Percentiles rank a stretch among this genome's conserved stretches.
phyloP scores from a whole-genome alignment of 2,797 vertebrate genomes.

The Galaxias olidus region DNA sequence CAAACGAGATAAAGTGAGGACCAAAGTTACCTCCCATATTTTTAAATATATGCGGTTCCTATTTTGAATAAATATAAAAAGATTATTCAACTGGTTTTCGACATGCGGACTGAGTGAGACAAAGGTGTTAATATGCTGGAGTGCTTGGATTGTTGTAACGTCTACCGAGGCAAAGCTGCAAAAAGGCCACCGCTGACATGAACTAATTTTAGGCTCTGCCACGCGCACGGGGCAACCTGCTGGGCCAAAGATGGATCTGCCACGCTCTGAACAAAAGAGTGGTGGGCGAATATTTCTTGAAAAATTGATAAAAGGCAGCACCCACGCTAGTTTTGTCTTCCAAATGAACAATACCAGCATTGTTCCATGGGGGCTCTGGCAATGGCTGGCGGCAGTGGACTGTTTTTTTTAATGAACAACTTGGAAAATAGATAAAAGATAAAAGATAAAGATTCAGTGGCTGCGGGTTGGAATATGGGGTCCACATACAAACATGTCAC shows the following conservation, averaged over 20 bases:
- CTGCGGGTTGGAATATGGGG: constrained; percentile 51
- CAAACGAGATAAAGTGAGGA: too few relatives aligned
- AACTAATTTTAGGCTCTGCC: constrained; percentile 78
- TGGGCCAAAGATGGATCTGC: constrained; percentile 76
- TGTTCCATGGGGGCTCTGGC: constrained; percentile 81
- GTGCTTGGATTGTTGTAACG: constrained; percentile 54
- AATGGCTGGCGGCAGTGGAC: constrained; percentile 61
- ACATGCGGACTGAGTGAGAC: constrained; percentile 45
- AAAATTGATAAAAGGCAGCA: constrained; percentile 74
- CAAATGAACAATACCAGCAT: constrained; percentile 81
- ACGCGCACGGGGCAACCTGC: constrained; percentile 72
- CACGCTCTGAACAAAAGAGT: constrained; percentile 72
- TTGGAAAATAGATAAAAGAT: constrained; percentile 80
- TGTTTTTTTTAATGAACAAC: constrained; percentile 78
- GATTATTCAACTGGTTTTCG: constrained; percentile 24
- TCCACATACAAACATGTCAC: constrained; percentile 54
- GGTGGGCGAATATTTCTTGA: constrained; percentile 73
- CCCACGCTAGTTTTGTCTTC: constrained; percentile 78
- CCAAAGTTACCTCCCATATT: too few relatives aligned
- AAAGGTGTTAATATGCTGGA: constrained; percentile 33
- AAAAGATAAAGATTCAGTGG: constrained; percentile 54
- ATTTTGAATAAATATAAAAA: too few relatives aligned
- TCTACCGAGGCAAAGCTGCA: constrained; percentile 57
- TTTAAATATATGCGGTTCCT: too few relatives aligned
- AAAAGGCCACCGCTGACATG: constrained; percentile 62